A percentile compares a stretch with the other conserved stretches of the same genome.
These are phyloP conservation scores for Palythoa grandiflora DNA, from an alignment of 92 coral and sea anemone genomes.

Conservation along the genomic window DNA sequence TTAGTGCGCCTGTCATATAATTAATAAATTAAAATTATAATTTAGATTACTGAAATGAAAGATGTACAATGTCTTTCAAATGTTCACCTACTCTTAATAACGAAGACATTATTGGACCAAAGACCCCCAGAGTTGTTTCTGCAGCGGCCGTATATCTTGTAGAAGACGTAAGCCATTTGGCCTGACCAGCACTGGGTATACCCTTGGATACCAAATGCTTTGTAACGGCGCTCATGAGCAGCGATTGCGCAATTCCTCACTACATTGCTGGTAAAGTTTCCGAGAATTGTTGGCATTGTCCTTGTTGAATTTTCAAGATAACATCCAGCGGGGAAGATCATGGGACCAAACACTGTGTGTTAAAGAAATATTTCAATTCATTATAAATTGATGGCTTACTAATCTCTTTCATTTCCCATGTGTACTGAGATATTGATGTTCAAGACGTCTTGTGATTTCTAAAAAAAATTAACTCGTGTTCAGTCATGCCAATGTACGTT, in stretches of 20 bases:
- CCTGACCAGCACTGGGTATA: conserved; percentile 41
- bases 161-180: conserved; percentile 4
- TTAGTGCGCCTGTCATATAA: neutral
- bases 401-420: neutral
- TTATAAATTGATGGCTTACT: neutral
- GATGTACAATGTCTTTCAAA: neutral
- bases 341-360: neutral
- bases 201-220: conserved; percentile 20
- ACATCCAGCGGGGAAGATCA: neutral
- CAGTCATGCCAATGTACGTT: too few species aligned
- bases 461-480: too few species aligned
- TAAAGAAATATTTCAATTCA: neutral
- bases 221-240: conserved; percentile 20
- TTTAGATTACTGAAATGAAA: too few species aligned
- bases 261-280: neutral
- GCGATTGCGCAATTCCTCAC: neutral
- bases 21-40: neutral
- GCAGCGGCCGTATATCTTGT: neutral
- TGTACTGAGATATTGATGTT: neutral
- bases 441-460: too few species aligned
- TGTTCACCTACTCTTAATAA: conserved; percentile 1
- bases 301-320: neutral
- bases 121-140: neutral
- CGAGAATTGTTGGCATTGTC: neutral
- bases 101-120: neutral